Evolutionary conservation across 2,888 invertebrate genomes (phyloP), one percentile per base, ranked within the genome.

Genomic region (Acanthosoma haemorrhoidale): DNA sequence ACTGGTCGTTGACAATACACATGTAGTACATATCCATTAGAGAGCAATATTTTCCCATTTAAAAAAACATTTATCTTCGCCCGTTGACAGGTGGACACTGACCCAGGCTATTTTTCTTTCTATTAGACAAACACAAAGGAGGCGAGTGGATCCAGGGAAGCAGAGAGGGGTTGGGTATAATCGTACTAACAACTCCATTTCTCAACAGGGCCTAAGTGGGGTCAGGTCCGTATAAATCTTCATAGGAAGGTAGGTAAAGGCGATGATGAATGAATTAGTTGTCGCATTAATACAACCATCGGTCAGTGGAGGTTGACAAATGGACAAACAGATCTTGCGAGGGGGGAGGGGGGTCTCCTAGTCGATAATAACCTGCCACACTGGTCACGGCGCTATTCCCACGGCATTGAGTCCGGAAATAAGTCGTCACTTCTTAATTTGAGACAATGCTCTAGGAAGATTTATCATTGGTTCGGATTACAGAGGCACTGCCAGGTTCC

Each of bases 401-500:
- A 51, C 51, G 51, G 51, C 51, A 51, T 43, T 25, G 13, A 51
- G 25, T 25, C 3, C 61, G 36, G 21, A 36, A 61, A 36, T 61
- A 36, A 61, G 61, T 61, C 61, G 61, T 61, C 61, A 61, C 61
- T 61, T 61, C 61, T 61, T 61, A 61, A 61, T 61, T 61, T 61
- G 60, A 61, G 61, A 61, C 61, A 61, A 61, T n/a, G 36, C 1
- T 8, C 6, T 16, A 59, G 34, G 61, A 36, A 61, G 61, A 61
- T 61, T 61, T 61, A 61, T 61, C 61, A 61, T 61, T 36, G 34
- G 13, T n/a, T n/a, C n/a, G n/a, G n/a, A n/a, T n/a, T n/a, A n/a
- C n/a, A n/a, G n/a, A n/a, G n/a, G n/a, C n/a, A n/a, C 25, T n/a
- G 25, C 51, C n/a, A 25, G 41, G 51, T 51, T 51, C 51, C 51